Evolutionary conservation across 2,113 vertebrate genomes (phyloP), one percentile per base, ranked within the genome.

Genomic region (Caretta caretta): DNA sequence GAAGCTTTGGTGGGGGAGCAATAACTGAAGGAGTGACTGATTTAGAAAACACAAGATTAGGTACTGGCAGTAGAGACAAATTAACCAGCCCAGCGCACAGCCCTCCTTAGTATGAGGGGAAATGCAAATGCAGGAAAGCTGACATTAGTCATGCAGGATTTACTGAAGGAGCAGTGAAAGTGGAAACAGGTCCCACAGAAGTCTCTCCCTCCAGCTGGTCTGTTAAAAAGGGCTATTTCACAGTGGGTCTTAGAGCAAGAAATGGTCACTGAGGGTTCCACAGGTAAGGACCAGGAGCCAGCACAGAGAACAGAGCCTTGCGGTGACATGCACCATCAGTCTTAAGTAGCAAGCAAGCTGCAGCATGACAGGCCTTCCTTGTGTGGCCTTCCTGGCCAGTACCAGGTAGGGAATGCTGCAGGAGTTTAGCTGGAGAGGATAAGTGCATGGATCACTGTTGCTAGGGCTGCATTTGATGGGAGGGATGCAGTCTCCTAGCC

Each of bases 381-480:
- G 2, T 81, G 29, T 75, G 84, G 80, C 83, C 51, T 92, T 49
- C 4, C 88, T 11, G 4, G 82, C 38, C 94, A 82, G 72, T 54
- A 38, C 80, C 88, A 76, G 48, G 69, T 24, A 22, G 46, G 88
- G 86, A 78, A 86, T 38, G 38, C 93, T 89, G 93, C 90, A 96
- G 93, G 87, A 49, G 13, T 76, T 93, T 75, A n/a, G 76, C 35
- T 42, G 79, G 51, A 92, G 42, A 86, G 12, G 17, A 78, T 86
- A 94, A 94, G 79, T 92, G 89, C 80, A 78, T 87, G 90, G 29
- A 49, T 72, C 90, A 97, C 49, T 8, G 53, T 38, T 53, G n/a
- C n/a, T 24, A 10, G 20, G 80, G 92, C 92, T 54, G 53, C 53
- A 54, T 93, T 78, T 49, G 48, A 86, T 19, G 56, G 89, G 53